Evolutionary conservation across 2,888 invertebrate genomes (phyloP).

Genomic region (Eupeodes latifasciatus): DNA sequence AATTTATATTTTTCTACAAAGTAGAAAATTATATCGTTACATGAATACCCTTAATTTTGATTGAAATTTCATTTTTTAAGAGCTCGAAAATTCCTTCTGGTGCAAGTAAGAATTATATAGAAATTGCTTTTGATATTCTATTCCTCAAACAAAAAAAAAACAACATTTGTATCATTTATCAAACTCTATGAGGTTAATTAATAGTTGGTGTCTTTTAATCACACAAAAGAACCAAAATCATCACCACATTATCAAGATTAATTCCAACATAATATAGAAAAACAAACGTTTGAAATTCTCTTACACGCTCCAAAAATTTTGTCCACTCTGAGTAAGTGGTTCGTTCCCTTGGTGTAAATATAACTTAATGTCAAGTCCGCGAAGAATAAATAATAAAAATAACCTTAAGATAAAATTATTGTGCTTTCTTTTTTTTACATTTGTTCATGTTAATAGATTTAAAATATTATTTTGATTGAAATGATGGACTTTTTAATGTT

Average conservation of each 20-base stretch:
- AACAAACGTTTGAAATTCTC: constrained; percentile 2
- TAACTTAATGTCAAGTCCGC: constrained; percentile 27
- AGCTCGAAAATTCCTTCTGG: too few species aligned
- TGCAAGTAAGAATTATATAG: too few species aligned
- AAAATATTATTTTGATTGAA: constrained; percentile 35
- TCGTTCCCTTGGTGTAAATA: constrained; percentile 20
- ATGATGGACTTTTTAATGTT: constrained; percentile 47
- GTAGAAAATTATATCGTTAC: too few species aligned
- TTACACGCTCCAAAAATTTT: constrained; percentile 13
- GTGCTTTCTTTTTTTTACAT: background rate
- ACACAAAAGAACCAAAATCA: background rate
- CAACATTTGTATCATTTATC: background rate
- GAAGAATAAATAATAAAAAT: constrained; percentile 1
- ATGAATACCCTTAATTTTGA: too few species aligned
- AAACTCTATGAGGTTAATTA: background rate
- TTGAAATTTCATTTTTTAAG: too few species aligned
- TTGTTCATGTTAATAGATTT: constrained; percentile 32
- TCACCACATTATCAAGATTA: background rate
- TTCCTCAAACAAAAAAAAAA: too few species aligned
- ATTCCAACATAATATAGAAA: too few species aligned
- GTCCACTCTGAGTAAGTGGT: background rate
- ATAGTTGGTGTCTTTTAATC: background rate
- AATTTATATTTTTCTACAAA: too few species aligned
- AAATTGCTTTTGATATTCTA: too few species aligned
- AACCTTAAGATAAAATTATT: background rate